phyloP scores from a whole-genome alignment of 1,140 invertebrate genomes.

The Oscheius sp. region DNA sequence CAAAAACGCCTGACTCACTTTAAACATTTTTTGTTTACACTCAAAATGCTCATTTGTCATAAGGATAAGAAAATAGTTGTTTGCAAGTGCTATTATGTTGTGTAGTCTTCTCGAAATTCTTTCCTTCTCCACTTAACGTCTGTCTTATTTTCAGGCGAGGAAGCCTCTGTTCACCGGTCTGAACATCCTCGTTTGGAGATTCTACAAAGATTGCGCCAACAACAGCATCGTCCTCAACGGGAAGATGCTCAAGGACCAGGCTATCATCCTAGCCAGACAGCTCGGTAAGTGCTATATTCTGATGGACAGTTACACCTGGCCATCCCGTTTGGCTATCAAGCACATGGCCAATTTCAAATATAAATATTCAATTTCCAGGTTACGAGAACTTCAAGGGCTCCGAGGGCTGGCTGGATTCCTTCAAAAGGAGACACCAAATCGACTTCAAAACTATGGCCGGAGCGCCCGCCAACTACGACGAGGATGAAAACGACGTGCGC shows the following conservation, averaged over 20 bases:
- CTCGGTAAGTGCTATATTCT: neutral
- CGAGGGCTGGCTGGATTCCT: constrained; percentile 39
- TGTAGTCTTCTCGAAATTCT: too few relatives aligned
- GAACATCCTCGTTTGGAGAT: constrained; percentile 34
- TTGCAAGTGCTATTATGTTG: too few relatives aligned
- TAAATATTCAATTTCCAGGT: constrained; percentile 1
- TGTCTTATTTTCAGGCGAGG: too few relatives aligned
- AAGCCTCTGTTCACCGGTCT: constrained; percentile 17
- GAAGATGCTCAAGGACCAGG: constrained; percentile 26
- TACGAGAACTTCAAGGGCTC: constrained; percentile 26
- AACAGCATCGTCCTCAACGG: constrained; percentile 24
- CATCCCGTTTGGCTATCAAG: neutral
- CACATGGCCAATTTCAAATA: neutral
- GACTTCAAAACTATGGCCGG: constrained; percentile 33
- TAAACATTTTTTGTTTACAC: too few relatives aligned
- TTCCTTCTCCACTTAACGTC: too few relatives aligned
- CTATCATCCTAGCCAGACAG: constrained; percentile 22
- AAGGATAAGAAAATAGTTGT: too few relatives aligned
- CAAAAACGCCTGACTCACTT: too few relatives aligned
- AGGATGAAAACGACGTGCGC: constrained; percentile 6
- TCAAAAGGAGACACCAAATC: constrained; percentile 40
- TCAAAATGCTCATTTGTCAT: too few relatives aligned
- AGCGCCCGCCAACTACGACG: constrained; percentile 15
- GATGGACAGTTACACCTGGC: neutral
- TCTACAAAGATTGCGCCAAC: constrained; percentile 36